These are phyloP conservation scores for Trypoxylus dichotomus DNA, from an alignment of 1,140 invertebrate species.

Conservation along the genomic window DNA sequence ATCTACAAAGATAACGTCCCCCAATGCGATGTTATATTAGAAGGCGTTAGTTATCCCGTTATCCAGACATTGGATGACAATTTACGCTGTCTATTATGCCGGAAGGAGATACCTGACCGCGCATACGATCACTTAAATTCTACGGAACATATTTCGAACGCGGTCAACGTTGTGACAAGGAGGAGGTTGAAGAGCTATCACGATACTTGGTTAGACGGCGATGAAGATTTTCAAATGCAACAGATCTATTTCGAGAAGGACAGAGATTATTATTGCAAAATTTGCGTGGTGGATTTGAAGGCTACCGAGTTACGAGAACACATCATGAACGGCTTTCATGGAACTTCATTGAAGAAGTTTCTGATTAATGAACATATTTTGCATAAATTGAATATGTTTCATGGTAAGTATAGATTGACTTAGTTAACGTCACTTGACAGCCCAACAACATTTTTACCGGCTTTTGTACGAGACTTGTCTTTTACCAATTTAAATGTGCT, in stretches of 20 bases:
- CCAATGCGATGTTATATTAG: neutral
- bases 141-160: neutral
- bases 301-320: neutral
- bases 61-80: neutral
- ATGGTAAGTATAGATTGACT: neutral
- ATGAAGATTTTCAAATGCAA: conserved; percentile 7
- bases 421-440: too few relatives aligned
- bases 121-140: neutral
- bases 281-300: neutral
- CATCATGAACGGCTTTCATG: neutral
- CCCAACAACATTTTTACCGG: too few relatives aligned
- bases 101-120: neutral
- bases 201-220: neutral
- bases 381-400: neutral
- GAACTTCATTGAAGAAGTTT: neutral
- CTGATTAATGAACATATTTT: neutral
- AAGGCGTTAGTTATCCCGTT: neutral
- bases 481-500: too few relatives aligned
- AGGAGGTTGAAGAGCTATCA: neutral
- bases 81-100: neutral
- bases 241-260: conserved; percentile 15
- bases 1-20: neutral
- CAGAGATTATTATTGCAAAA: neutral
- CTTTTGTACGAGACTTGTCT: too few relatives aligned
- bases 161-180: neutral